phyloP scores from a whole-genome alignment of 1,140 invertebrate species.

The Orius laevigatus region DNA sequence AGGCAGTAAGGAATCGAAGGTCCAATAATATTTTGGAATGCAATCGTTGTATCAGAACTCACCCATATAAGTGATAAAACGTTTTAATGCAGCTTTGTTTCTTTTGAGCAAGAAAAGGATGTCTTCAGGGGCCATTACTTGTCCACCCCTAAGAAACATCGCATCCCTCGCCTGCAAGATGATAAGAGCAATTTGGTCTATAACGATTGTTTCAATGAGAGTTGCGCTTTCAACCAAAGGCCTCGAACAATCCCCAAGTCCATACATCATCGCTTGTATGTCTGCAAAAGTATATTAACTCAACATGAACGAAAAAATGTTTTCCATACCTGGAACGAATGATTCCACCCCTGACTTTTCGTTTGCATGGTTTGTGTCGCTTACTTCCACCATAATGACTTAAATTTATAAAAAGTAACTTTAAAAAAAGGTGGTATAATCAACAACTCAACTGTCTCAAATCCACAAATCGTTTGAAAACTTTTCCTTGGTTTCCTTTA shows the following conservation, averaged over 20 bases:
- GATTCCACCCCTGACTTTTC: no score
- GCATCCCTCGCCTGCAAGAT: conserved; percentile 37
- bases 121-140: conserved; percentile 35
- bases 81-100: conserved; percentile 38
- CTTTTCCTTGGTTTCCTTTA: no score
- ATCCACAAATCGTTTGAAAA: no score
- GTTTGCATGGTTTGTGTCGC: no score
- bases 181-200: conserved; percentile 40
- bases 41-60: background rate
- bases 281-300: conserved; percentile 27
- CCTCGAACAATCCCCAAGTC: conserved; percentile 49
- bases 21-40: no score
- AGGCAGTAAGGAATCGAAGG: no score
- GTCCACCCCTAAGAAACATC: conserved; percentile 29
- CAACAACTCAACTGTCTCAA: no score
- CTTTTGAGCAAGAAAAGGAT: conserved; percentile 48
- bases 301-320: no score
- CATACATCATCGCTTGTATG: conserved; percentile 54
- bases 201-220: conserved; percentile 47
- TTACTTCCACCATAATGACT: no score
- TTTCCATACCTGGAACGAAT: no score
- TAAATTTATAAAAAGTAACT: no score
- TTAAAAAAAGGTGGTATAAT: no score
- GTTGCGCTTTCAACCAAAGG: conserved; percentile 45
- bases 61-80: conserved; percentile 38